A percentile compares a stretch with the other conserved stretches of the same genome.
Conservation (phyloP, 2,888 invertebrate species). For the Thereva unica region DNA sequence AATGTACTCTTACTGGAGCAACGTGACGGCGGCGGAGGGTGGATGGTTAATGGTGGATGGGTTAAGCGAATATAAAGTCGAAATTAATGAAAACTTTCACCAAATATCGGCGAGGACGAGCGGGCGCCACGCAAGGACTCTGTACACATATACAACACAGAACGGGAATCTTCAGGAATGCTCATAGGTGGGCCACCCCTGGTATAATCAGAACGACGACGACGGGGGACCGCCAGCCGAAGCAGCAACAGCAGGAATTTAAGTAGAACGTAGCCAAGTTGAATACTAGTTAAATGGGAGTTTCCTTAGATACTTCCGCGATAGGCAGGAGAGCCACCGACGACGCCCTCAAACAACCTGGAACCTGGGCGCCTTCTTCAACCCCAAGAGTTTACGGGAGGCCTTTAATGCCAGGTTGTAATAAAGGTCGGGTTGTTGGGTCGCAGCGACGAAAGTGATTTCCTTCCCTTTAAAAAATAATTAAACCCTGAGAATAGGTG, state of each 20-base stretch:
- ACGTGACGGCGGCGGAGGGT: conserved; percentile 2
- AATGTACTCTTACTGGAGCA: conserved; percentile 17
- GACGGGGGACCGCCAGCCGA: conserved; percentile 3
- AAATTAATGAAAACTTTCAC: conserved; percentile 37
- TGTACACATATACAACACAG: no score
- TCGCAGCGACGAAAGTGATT: conserved; percentile 18
- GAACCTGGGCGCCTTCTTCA: background rate
- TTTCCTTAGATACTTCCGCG: conserved; percentile 1
- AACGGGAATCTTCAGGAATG: conserved; percentile 4
- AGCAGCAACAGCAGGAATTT: conserved; percentile 8
- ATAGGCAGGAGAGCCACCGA: background rate
- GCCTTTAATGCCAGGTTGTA: background rate
- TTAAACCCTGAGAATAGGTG: conserved; percentile 21
- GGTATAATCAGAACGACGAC: background rate
- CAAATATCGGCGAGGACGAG: conserved; percentile 5
- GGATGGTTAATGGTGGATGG: conserved; percentile 3
- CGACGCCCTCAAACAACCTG: background rate
- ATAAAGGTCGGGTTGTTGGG: conserved; percentile 7
- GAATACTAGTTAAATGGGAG: conserved; percentile 24
- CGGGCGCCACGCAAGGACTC: no score
- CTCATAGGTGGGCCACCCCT: conserved; percentile 5
- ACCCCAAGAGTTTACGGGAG: no score
- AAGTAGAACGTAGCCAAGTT: conserved; percentile 9
- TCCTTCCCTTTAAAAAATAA: conserved; percentile 25
- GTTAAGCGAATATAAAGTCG: conserved; percentile 31